These are phyloP conservation scores for Gymnoscelis rufifasciata DNA, from an alignment of 2,888 invertebrate species.

Conservation along the genomic window DNA sequence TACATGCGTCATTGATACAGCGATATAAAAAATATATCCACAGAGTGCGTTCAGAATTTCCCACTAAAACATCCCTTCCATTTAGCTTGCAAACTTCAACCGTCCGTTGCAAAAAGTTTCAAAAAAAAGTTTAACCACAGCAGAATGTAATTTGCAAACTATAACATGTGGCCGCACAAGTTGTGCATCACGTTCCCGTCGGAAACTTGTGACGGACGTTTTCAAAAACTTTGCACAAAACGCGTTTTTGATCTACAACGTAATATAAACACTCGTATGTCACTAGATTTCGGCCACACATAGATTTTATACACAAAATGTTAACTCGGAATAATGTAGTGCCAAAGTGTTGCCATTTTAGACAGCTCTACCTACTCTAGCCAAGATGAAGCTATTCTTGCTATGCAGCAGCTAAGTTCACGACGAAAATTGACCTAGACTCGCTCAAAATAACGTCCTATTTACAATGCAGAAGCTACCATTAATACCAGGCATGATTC, in stretches of 20 bases:
- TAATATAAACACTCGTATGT: no score
- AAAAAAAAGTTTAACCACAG: conserved; percentile 23
- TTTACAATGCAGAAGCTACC: conserved; percentile 16
- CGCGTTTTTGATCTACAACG: no score
- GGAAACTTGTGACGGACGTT: conserved; percentile 10
- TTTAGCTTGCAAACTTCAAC: conserved; percentile 23
- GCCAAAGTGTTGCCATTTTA: background rate
- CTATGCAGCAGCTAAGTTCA: background rate
- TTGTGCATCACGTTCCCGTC: conserved; percentile 17
- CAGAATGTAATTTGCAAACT: conserved; percentile 28
- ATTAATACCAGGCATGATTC: conserved; percentile 48
- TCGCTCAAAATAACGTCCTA: conserved; percentile 16
- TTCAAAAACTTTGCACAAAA: conserved; percentile 12
- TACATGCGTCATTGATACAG: no score
- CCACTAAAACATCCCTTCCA: conserved; percentile 19
- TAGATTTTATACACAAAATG: no score
- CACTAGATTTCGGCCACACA: no score
- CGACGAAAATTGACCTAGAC: conserved; percentile 18
- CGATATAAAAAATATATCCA: no score
- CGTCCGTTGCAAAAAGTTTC: conserved; percentile 27
- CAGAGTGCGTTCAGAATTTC: conserved; percentile 14
- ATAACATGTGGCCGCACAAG: conserved; percentile 25
- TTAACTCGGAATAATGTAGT: no score
- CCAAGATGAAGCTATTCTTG: background rate
- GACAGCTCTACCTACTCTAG: no score